A percentile compares a stretch with the other conserved stretches of the same genome.
These are phyloP conservation scores for Phyllostomus hastatus DNA, from an alignment of 2,113 vertebrate species.

Conservation along the genomic window DNA sequence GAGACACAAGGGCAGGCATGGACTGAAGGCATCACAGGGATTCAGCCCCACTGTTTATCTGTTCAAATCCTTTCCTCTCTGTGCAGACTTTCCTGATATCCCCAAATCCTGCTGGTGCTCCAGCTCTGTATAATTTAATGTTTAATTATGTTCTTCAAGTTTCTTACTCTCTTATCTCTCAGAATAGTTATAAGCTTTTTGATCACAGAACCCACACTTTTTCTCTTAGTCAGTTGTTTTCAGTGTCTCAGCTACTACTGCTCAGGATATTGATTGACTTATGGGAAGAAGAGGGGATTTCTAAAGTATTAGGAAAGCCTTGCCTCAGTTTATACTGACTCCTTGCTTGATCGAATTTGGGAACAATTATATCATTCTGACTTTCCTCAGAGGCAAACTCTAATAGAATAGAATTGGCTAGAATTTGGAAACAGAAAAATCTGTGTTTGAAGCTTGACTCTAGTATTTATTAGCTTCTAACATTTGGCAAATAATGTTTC, in stretches of 20 bases:
- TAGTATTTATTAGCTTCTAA: background rate
- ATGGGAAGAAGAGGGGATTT: background rate
- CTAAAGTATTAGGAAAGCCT: background rate
- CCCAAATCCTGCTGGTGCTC: background rate
- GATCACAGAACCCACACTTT: background rate
- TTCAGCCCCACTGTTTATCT: background rate
- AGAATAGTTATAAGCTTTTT: background rate
- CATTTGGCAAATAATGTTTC: background rate
- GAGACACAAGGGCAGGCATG: accelerated
- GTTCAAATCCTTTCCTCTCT: background rate
- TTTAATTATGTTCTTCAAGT: background rate
- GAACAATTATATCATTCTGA: background rate
- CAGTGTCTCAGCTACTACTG: background rate
- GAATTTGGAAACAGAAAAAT: background rate
- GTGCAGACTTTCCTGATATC: background rate
- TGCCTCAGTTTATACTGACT: too few relatives aligned
- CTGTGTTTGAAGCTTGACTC: background rate
- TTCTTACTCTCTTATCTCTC: background rate
- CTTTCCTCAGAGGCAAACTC: background rate
- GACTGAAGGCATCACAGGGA: background rate
- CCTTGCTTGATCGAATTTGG: background rate
- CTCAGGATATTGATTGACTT: background rate
- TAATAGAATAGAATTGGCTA: background rate
- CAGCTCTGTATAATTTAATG: background rate
- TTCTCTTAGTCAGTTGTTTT: background rate